Evolutionary conservation across 2,888 invertebrate genomes (phyloP), one percentile per base, ranked within the genome.

Genomic region (Tetheella fluctuosa): DNA sequence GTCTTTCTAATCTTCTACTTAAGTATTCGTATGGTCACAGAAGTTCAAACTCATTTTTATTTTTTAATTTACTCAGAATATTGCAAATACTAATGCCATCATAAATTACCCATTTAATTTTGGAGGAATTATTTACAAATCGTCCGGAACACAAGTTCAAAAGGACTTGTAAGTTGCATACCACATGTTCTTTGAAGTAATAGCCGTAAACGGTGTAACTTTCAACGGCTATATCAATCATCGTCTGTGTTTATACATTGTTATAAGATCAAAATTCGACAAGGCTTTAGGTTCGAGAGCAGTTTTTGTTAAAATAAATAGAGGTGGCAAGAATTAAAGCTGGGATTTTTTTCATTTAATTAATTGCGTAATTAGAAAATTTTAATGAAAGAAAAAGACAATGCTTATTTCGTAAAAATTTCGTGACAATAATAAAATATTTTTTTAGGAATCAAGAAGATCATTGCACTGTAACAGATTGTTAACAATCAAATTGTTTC

Each of bases 181-280:
- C 64, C 71, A 71, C 65, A 69, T 69, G 71, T 67, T 63, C 76
- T 78, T 78, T 78, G 77, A 76, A 70, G 78, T 77, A 39, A 39
- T 54, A 28, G 52, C 42, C 53, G 54, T 59, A 63, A 61, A 63
- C 59, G 23, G 60, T 56, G 56, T 59, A 54, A 42, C 34, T 28
- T 30, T n/a, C 12, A 52, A 52, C 55, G 28, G 39, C n/a, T n/a
- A 15, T 1, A 5, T 39, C 39, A 39, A 39, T 39, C n/a, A 39
- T n/a, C 39, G n/a, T 5, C n/a, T 39, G 39, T 39, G 39, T 39
- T 39, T 39, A n/a, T n/a, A n/a, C 15, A n/a, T n/a, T 39, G 4
- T n/a, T 15, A 5, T 37, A n/a, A 39, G 39, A n/a, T 39, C 39
- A 39, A n/a, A 39, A n/a, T 39, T 39, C 39, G n/a, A 39, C n/a